phyloP scores from a whole-genome alignment of 2,797 vertebrate species.

The Myotis findleyi region DNA sequence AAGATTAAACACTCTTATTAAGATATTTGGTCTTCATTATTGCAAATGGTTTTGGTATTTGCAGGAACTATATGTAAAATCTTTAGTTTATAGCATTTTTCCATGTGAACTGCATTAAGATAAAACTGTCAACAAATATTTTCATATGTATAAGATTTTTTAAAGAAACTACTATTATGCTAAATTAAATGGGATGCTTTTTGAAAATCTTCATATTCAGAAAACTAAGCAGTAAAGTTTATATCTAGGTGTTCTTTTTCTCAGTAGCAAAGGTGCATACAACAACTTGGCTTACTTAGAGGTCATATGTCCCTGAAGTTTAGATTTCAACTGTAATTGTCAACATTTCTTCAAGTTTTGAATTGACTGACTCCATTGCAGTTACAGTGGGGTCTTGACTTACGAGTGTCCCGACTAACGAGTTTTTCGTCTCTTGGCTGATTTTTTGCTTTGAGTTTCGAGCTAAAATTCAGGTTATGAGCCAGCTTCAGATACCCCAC shows the following conservation, averaged over 20 bases:
- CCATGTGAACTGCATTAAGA: neutral
- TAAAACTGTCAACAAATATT: neutral
- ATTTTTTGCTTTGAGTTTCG: no score
- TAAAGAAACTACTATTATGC: neutral
- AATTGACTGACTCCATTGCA: neutral
- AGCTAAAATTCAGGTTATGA: no score
- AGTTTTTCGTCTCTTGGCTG: no score
- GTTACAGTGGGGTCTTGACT: no score
- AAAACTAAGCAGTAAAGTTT: neutral
- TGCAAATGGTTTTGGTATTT: neutral
- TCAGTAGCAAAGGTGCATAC: neutral
- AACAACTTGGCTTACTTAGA: neutral
- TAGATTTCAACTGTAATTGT: neutral
- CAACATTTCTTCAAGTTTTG: neutral
- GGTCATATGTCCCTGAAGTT: neutral
- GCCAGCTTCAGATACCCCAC: no score
- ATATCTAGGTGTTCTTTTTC: neutral
- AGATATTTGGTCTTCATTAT: neutral
- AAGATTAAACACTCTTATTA: neutral
- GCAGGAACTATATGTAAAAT: neutral
- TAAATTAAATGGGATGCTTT: neutral
- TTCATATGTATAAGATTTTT: neutral
- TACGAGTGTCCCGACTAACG: no score
- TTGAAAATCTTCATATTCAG: neutral
- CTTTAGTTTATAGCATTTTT: neutral